Conservation (phyloP, 1,140 invertebrate genomes). For the Trichonephila clavipes region DNA sequence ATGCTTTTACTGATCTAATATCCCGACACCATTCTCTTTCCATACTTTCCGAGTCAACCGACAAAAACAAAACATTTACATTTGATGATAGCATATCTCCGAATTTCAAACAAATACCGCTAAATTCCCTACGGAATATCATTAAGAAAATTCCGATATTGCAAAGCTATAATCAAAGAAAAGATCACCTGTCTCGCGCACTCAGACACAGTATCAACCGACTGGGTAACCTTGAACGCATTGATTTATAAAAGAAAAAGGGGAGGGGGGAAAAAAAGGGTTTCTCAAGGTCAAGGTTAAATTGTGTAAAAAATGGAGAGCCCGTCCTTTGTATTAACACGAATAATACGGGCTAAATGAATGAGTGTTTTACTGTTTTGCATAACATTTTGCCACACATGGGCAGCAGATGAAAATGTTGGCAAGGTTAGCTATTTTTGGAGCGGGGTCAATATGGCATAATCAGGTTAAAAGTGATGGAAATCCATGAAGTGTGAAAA, state of each 20-base stretch:
- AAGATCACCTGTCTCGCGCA: constrained; percentile 17
- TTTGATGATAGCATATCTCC: not conserved
- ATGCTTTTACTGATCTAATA: not conserved
- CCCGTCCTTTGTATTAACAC: constrained; percentile 7
- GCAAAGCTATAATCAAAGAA: not conserved
- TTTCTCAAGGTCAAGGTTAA: constrained; percentile 48
- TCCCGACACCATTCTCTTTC: not conserved
- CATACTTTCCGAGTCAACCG: not conserved
- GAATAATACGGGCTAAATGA: constrained; percentile 44
- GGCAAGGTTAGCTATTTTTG: constrained; percentile 30
- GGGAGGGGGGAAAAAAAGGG: not conserved
- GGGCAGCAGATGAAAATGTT: not conserved
- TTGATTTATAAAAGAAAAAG: not conserved
- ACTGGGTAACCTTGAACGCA: constrained; percentile 22
- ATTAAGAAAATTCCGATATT: constrained; percentile 1
- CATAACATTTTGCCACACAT: not conserved
- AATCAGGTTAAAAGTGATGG: not conserved
- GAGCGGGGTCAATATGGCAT: constrained; percentile 37
- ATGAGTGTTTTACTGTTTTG: not conserved
- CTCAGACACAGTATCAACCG: constrained; percentile 34
- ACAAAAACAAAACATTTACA: not conserved
- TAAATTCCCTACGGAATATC: not conserved
- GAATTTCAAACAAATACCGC: not conserved
- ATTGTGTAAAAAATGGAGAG: not conserved
- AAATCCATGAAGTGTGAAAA: not conserved